phyloP scores from a whole-genome alignment of 2,888 invertebrate species.

The Nezara viridula region DNA sequence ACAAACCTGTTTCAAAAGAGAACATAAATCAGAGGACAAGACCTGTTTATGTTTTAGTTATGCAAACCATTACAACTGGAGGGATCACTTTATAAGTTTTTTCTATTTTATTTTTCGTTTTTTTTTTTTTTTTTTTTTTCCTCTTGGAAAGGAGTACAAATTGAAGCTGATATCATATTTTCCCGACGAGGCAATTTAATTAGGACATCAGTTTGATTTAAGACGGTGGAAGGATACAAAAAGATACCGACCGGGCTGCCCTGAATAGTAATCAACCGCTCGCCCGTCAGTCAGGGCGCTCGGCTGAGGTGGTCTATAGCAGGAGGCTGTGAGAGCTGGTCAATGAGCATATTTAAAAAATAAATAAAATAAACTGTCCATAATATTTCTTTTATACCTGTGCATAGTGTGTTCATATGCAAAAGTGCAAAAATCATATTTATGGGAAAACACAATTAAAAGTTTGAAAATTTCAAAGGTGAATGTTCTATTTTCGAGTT shows the following conservation, averaged over 20 bases:
- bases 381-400: no score
- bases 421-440: no score
- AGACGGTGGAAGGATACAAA: neutral
- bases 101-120: no score
- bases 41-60: constrained; percentile 46
- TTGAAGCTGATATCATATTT: constrained; percentile 49
- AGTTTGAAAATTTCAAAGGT: no score
- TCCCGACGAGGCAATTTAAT: constrained; percentile 43
- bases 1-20: constrained; percentile 31
- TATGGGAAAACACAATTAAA: no score
- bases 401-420: no score
- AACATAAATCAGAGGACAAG: constrained; percentile 20
- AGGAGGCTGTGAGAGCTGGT: no score
- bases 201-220: constrained; percentile 49
- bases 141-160: constrained; percentile 19
- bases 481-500: no score
- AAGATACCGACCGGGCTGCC: constrained; percentile 26
- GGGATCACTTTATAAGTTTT: constrained; percentile 24
- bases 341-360: no score
- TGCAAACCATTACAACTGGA: constrained; percentile 29
- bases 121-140: neutral
- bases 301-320: neutral
- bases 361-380: no score
- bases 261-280: constrained; percentile 37
- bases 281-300: neutral